Evolutionary conservation across 1,140 invertebrate species (phyloP).

Genomic region (Pentalonia nigronervosa): DNA sequence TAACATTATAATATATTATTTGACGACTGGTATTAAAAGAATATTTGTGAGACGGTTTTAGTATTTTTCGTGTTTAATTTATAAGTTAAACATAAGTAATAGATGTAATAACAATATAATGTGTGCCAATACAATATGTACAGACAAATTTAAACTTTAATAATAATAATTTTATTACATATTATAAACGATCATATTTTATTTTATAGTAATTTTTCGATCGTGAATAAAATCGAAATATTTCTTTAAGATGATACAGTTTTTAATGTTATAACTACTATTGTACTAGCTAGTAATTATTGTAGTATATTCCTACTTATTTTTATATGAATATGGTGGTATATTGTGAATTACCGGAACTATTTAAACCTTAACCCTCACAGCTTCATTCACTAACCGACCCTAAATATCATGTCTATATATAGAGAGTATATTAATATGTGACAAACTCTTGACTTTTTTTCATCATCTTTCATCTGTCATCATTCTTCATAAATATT

Average conservation of each 20-base stretch:
- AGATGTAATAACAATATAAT: neutral
- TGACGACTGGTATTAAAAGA: neutral
- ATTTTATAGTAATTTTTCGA: neutral
- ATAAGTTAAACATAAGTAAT: constrained; percentile 2
- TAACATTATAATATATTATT: neutral
- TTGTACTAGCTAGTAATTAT: neutral
- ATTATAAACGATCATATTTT: neutral
- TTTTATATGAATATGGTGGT: neutral
- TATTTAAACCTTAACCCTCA: constrained; percentile 26
- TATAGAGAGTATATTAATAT: constrained; percentile 45
- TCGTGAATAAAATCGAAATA: neutral
- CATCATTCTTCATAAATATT: constrained; percentile 34
- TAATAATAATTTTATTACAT: neutral
- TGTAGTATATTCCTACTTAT: neutral
- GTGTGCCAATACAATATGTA: neutral
- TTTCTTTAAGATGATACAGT: neutral
- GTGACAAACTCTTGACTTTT: neutral
- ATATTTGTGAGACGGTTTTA: neutral
- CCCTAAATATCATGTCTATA: constrained; percentile 37
- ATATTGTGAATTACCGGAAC: constrained; percentile 38
- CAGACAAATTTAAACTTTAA: neutral
- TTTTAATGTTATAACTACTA: neutral
- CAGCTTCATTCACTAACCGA: neutral
- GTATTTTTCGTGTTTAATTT: neutral
- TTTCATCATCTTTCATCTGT: constrained; percentile 23